Evolutionary conservation across 2,797 vertebrate species (phyloP), one percentile per base, ranked within the genome.

Genomic region (Kryptopterus vitreolus): DNA sequence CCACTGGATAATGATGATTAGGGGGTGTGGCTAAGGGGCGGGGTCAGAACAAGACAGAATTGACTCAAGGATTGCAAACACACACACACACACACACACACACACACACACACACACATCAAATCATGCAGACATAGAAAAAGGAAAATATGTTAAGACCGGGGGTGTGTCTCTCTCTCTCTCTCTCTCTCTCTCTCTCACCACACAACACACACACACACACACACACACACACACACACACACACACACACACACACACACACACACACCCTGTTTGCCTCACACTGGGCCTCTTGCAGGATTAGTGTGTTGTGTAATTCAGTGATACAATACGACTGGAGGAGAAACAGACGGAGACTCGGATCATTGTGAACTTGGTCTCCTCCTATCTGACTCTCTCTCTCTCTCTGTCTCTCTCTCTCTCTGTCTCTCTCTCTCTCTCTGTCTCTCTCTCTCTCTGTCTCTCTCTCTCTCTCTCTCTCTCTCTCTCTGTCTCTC

Each of bases 221-320:
- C 63, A 38, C 63, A 38, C 10, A 70, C 43, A 70, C 68, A 52
- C 43, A 70, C 68, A 70, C 55, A 46, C 72, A 55, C 26, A 72
- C 70, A 48, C 35, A 29, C 73, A 35, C 62, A 57, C 66, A 38
- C 55, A 71, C 55, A 68, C 68, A 58, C 31, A 71, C 38, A 33
- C 80, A 24, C 35, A 58, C 77, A 77, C 59, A 83, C 59, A 80
- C 81, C 31, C 65, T 50, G 63, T 58, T 74, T 26, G 29, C 61
- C 61, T 70, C 31, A 74, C n/a, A n/a, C 65, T 20, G 50, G 50
- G 80, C 53, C 59, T 77, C 68, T 33, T n/a, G 6, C 31, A 59
- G 46, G 57, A 62, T 79, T 73, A 63, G 22, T 50, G 68, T 65
- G 77, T 79, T 53, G 68, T 65, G 66, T 78, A 78, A 76, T 81